Conservation (phyloP, 2,113 vertebrate genomes). For the Ciconia maguari region DNA sequence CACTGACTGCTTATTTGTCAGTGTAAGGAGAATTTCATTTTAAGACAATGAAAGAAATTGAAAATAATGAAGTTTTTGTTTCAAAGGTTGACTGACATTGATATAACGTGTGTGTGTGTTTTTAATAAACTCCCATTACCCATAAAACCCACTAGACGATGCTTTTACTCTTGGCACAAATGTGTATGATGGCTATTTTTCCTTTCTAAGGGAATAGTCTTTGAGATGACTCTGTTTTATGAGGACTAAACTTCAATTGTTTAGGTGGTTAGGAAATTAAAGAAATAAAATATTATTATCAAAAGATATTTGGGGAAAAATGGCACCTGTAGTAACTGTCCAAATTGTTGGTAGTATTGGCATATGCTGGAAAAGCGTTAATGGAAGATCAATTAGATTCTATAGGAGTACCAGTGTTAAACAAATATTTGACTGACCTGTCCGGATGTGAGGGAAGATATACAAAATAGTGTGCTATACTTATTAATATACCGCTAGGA, state of each 20-base stretch:
- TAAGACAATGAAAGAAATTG: neutral
- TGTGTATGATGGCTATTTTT: neutral
- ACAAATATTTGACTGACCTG: neutral
- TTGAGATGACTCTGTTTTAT: neutral
- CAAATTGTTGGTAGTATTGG: conserved; percentile 57
- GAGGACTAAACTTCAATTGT: neutral
- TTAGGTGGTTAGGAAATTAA: neutral
- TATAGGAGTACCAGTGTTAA: neutral
- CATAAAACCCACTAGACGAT: neutral
- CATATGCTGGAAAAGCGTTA: conserved; percentile 73
- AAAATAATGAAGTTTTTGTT: neutral
- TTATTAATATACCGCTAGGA: neutral
- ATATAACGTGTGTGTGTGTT: neutral
- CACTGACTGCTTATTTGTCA: neutral
- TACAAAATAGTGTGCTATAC: neutral
- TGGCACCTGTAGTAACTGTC: conserved; percentile 59
- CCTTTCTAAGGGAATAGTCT: neutral
- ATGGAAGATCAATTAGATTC: conserved; percentile 75
- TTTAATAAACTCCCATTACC: neutral
- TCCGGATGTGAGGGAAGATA: neutral
- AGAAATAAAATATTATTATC: neutral
- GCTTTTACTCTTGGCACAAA: neutral
- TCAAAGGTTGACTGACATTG: neutral
- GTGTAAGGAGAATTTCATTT: neutral
- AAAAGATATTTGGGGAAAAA: conserved; percentile 39